Evolutionary conservation across 1,140 invertebrate genomes (phyloP), one percentile per base, ranked within the genome.

Genomic region (Heliothis subflexa): DNA sequence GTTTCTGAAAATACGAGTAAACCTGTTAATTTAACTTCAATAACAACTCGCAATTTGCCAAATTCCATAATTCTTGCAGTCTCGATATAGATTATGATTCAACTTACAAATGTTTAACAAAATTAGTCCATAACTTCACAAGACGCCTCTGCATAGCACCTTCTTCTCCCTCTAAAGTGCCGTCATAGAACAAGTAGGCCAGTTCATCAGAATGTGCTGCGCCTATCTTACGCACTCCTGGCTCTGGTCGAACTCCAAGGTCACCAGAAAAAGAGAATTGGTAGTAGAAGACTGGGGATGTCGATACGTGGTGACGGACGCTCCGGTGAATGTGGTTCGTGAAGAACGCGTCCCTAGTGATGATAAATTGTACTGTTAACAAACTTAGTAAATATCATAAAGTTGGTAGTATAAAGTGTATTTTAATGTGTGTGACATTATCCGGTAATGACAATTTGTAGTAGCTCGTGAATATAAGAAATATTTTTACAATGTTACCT

Each of bases 151-250:
- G 90, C n/a, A 90, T 87, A 10, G 64, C 72, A 4, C 80, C 85
- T 33, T 93, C 90, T 0, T 89, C 85, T 2, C 85, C 89, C 2
- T 88, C 80, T 3, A 91, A 55, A n/a, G 81, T 77, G 11, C 62
- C 74, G 0, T 84, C 85, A 64, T 81, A 79, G 70, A 93, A 93
- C 71, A 94, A 78, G 59, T 91, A 93, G 0, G 84, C 89, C 55
- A 94, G 78, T 61, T 94, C 93, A 45, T 93, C 93, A 2, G 90
- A 91, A 73, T 93, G 91, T 0, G 93, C 93, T 0, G 91, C 90
- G 7, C 93, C 93, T 0, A 18, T 57, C 78, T 93, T 94, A 3
- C 75, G 47, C 12, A 88, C 40, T 0, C 79, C 84, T 3, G 80
- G 80, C 62, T 91, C 88, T 3, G 78, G 70, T 11, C 81, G 78